These are phyloP conservation scores for Hafferia zeledoni DNA, from an alignment of 2,797 vertebrate species.

Conservation along the genomic window DNA sequence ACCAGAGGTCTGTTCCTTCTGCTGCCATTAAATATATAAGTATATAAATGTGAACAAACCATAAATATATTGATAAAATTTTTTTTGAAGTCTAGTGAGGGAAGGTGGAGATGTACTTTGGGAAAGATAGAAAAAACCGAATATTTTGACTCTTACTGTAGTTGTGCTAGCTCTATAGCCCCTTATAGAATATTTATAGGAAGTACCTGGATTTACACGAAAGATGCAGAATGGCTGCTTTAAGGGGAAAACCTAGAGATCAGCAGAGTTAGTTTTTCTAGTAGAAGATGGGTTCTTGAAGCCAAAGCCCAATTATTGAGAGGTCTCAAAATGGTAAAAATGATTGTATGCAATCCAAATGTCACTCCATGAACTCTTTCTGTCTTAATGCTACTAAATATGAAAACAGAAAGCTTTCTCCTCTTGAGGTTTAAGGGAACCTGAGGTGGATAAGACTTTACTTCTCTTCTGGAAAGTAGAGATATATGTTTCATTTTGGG, in stretches of 20 bases:
- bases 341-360: background rate
- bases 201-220: background rate
- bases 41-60: background rate
- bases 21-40: background rate
- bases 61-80: background rate
- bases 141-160: background rate
- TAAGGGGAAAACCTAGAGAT: background rate
- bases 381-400: background rate
- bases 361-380: background rate
- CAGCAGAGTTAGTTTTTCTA: background rate
- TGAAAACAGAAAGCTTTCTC: background rate
- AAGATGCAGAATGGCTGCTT: background rate
- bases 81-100: background rate
- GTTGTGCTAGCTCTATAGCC: rapidly evolving
- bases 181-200: background rate
- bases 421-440: background rate
- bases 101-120: background rate
- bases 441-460: background rate
- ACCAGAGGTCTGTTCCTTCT: background rate
- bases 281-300: background rate
- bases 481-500: background rate
- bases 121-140: background rate
- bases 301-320: background rate
- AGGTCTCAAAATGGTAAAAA: background rate
- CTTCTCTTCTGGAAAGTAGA: background rate